These are phyloP conservation scores for Rattus rattus DNA, from an alignment of 2,113 vertebrate species.

Conservation along the genomic window DNA sequence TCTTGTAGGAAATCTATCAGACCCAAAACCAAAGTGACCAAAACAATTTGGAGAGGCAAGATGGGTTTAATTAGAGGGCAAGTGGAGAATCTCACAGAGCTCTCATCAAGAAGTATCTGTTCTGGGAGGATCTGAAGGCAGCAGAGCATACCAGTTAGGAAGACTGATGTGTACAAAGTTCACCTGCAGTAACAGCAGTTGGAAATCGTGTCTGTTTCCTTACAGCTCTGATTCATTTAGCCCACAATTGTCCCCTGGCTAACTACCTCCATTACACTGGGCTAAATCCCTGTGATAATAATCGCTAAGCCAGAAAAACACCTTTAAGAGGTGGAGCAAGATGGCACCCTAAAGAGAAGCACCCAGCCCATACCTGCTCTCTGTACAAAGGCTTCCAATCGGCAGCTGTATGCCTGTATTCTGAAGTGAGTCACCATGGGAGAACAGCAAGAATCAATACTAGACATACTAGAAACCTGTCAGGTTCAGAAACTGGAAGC, in stretches of 20 bases:
- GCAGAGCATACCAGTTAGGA: not conserved
- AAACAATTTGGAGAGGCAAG: not conserved
- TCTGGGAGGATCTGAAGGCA: not conserved
- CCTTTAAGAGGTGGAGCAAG: not conserved
- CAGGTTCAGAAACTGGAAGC: not conserved
- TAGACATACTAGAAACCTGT: not conserved
- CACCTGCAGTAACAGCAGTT: not conserved
- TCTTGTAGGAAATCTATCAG: not conserved
- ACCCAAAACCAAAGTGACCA: not conserved
- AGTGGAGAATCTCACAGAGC: not conserved
- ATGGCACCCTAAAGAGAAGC: not conserved
- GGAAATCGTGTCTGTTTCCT: not conserved
- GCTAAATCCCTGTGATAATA: not conserved
- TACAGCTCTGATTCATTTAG: not conserved
- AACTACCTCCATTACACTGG: not conserved
- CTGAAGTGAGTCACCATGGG: not conserved
- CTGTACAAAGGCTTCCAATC: not conserved
- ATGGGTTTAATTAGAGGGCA: not conserved
- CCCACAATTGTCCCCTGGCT: not conserved
- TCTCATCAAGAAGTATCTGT: not conserved
- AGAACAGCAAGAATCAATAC: not conserved
- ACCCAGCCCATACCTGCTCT: not conserved
- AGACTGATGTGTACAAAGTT: not conserved
- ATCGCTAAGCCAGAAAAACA: not conserved
- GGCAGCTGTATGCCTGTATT: not conserved